Percentiles rank a stretch among this genome's conserved stretches.
Conservation (phyloP, 1,140 invertebrate genomes). For the Drosophila lacteicornis region DNA sequence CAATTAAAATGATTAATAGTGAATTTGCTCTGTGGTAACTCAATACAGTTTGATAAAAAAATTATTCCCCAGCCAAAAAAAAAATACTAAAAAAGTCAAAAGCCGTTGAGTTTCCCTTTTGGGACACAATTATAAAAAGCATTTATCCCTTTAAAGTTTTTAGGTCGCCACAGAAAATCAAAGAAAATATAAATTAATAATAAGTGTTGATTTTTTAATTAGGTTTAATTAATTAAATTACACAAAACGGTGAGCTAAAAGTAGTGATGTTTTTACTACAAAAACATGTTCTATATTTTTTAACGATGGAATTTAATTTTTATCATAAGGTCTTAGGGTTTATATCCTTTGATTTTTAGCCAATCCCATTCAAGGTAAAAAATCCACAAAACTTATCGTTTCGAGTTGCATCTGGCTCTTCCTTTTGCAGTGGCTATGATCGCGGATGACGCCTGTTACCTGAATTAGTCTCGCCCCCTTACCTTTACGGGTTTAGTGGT, state of each 20-base stretch:
- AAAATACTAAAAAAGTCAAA: no score
- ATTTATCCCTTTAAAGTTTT: neutral
- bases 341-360: no score
- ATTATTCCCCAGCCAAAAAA: neutral
- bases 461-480: constrained; percentile 31
- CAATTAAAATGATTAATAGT: neutral
- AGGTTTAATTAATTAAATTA: neutral
- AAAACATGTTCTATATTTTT: no score
- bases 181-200: neutral
- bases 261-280: neutral
- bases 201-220: neutral
- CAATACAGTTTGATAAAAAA: neutral
- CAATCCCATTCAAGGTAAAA: no score
- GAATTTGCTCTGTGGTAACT: neutral
- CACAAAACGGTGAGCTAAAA: neutral
- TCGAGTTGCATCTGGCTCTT: neutral
- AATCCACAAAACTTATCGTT: neutral
- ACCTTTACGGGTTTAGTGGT: constrained; percentile 12
- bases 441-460: constrained; percentile 50
- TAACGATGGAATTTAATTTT: no score
- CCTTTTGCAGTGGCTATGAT: constrained; percentile 20
- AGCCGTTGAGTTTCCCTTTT: neutral
- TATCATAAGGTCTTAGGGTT: no score
- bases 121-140: neutral
- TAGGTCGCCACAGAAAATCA: neutral